Percentiles rank a stretch among this genome's conserved stretches.
These are phyloP conservation scores for Hirudo medicinalis DNA, from an alignment of 1,140 invertebrate species.

Conservation along the genomic window DNA sequence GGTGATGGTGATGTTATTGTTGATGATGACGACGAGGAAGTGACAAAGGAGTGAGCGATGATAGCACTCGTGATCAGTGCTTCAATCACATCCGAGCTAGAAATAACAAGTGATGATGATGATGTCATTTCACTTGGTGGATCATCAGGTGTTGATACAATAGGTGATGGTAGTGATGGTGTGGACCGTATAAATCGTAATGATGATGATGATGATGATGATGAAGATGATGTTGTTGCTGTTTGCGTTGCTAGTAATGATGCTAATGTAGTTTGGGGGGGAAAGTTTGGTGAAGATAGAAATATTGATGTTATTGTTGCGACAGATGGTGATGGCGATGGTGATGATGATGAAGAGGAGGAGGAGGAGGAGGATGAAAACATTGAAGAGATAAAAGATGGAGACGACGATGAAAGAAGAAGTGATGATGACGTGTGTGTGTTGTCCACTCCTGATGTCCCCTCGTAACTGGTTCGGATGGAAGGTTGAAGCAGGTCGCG, in stretches of 20 bases:
- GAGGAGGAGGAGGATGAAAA: too few relatives aligned
- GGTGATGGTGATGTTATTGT: not conserved
- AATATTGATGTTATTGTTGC: too few relatives aligned
- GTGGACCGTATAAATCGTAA: not conserved
- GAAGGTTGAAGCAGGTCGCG: too few relatives aligned
- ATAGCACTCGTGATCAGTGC: too few relatives aligned
- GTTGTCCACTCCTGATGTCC: too few relatives aligned
- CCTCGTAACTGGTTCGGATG: too few relatives aligned
- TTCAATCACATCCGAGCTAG: too few relatives aligned
- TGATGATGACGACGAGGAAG: not conserved
- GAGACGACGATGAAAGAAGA: too few relatives aligned
- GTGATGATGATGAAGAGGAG: not conserved
- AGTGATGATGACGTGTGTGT: too few relatives aligned
- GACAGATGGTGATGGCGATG: constrained; percentile 1
- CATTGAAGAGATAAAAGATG: too few relatives aligned
- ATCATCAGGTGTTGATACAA: too few relatives aligned
- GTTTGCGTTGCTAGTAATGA: not conserved
- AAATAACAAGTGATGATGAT: too few relatives aligned
- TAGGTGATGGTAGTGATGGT: not conserved
- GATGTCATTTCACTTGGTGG: not conserved
- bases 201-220: constrained; percentile 1
- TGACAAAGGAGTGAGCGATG: not conserved
- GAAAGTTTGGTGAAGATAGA: not conserved
- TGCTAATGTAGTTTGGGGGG: not conserved
- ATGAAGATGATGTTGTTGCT: not conserved